Conservation (phyloP, 2,113 vertebrate species). For the Emydura subglobosa region DNA sequence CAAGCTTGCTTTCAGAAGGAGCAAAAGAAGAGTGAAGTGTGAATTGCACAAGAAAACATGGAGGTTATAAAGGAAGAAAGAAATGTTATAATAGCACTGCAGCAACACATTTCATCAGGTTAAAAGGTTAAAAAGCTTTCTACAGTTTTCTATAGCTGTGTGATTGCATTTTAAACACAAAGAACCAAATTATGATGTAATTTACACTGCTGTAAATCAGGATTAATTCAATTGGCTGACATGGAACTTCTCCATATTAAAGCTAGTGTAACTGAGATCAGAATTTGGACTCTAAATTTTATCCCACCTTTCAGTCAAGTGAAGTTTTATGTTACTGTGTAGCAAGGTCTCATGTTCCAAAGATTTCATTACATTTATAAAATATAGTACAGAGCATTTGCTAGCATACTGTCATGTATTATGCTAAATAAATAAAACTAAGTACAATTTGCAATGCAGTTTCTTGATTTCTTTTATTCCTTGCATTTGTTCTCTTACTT, state of each 20-base stretch:
- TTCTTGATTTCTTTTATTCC: not conserved
- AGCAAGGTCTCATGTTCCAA: not conserved
- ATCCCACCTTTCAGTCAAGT: not conserved
- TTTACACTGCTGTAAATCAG: not conserved
- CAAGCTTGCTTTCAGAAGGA: not conserved
- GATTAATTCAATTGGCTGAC: not conserved
- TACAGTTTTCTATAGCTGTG: not conserved
- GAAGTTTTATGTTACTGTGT: not conserved
- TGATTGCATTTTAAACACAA: slow-evolving; percentile 1
- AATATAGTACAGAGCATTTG: not conserved
- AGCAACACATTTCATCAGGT: not conserved
- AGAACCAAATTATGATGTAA: not conserved
- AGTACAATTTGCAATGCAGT: not conserved
- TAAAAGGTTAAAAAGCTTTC: not conserved
- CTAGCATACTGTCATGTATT: not conserved
- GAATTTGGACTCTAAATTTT: not conserved
- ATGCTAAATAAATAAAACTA: slow-evolving; percentile 6
- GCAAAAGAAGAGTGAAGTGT: not conserved
- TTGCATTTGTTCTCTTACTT: not conserved
- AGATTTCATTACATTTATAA: not conserved
- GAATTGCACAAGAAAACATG: not conserved
- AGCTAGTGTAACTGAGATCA: not conserved
- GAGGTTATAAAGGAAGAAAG: not conserved
- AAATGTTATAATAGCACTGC: not conserved
- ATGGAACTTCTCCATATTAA: not conserved